phyloP scores from a whole-genome alignment of 2,797 vertebrate species.

The Myotis pilosus region DNA sequence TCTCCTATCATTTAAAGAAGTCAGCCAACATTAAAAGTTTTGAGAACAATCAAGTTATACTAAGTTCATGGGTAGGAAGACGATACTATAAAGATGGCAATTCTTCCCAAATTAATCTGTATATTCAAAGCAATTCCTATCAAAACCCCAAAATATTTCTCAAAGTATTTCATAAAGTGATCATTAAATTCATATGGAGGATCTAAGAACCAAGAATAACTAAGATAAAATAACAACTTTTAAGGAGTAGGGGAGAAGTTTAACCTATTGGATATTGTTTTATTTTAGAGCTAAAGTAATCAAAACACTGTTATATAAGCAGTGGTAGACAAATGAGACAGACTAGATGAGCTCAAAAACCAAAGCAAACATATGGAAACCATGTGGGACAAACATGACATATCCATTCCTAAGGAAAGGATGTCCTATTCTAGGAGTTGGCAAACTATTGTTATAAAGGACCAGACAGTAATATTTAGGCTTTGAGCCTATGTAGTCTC shows the following conservation, averaged over 20 bases:
- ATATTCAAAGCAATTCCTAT: background rate
- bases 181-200: background rate
- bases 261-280: background rate
- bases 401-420: background rate
- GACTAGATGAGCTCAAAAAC: background rate
- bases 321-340: background rate
- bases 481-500: background rate
- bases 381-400: background rate
- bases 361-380: background rate
- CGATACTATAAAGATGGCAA: background rate
- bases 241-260: background rate
- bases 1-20: background rate
- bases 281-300: background rate
- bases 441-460: background rate
- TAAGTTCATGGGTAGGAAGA: background rate
- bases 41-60: background rate
- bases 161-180: background rate
- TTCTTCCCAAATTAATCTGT: background rate
- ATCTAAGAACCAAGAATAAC: background rate
- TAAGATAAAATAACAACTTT: background rate
- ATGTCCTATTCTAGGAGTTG: background rate
- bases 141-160: constrained; percentile 3
- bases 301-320: background rate
- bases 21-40: constrained; percentile 12
- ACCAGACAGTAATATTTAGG: background rate